Base-by-base conservation (phyloP, 2,113 vertebrate species). In the Nibea albiflora region DNA sequence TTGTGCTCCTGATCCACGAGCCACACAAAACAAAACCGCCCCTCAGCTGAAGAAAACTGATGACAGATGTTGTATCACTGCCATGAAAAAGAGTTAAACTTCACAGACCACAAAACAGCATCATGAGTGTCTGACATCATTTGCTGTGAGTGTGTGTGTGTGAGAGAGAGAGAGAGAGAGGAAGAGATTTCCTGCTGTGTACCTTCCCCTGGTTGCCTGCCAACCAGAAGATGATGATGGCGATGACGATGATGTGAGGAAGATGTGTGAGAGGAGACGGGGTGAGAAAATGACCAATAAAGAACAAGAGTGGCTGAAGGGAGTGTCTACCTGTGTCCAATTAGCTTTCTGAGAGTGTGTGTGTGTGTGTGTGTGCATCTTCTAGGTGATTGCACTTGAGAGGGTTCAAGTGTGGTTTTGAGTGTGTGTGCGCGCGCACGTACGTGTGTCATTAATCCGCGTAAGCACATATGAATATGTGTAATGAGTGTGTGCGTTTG, bases 131-230 rank as follows among this genome's bases (percentile, higher is more conserved):
- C 58, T 54, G 53, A 58, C 62, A 53, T 74, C 9, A 42, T 53
- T 71, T 46, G 16, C 12, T 19, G 2, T 19, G 26, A 0, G 11
- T 46, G n/a, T 11, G 31, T n/a, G 44, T 61, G 61, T 61, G 47
- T 52, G 24, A 46, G 42, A 11, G 39, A 42, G 39, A 42, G 39
- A 42, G 39, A 42, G 42, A 44, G 42, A 1, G 20, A 24, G 50
- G 11, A 22, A 15, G 54, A 52, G 63, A 86, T 76, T 76, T 76
- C 61, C 50, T 76, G 71, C 50, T 73, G 60, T 65, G 75, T 73
- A 54, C 49, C 67, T 60, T 61, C 56, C 60, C 80, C 56, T 79
- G 70, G 81, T 86, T 86, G 84, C 81, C 71, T 58, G 69, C 75
- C 78, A 86, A 85, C 84, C 49, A 31, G 31, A 12, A 67, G 50